Percentiles rank a stretch among this genome's conserved stretches.
These are phyloP conservation scores for Pedionomus torquatus DNA, from an alignment of 2,113 vertebrate species.

Conservation along the genomic window DNA sequence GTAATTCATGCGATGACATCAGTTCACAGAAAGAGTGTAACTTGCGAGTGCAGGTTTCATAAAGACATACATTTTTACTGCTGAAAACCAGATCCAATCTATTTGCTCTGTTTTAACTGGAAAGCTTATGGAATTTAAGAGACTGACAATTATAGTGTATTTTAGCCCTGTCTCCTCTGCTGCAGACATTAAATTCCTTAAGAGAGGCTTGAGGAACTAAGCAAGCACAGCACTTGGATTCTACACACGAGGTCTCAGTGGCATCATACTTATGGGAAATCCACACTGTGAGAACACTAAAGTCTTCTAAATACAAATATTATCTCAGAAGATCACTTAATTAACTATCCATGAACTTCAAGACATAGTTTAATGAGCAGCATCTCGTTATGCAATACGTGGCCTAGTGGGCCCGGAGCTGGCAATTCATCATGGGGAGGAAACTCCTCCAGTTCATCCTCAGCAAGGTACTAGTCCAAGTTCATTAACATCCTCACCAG, in stretches of 20 bases:
- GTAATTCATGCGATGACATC: neutral
- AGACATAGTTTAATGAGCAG: neutral
- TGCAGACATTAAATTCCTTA: neutral
- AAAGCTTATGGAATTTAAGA: neutral
- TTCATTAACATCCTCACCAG: neutral
- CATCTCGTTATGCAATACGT: neutral
- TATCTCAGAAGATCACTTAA: neutral
- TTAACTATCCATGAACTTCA: neutral
- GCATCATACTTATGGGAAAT: neutral
- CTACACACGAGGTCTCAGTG: neutral
- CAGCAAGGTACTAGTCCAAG: neutral
- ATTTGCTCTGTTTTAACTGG: neutral
- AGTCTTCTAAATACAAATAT: neutral
- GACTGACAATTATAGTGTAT: neutral
- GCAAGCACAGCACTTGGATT: neutral
- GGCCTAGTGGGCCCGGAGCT: neutral
- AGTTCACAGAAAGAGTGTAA: neutral
- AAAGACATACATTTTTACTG: neutral
- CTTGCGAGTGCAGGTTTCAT: neutral
- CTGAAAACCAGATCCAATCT: neutral
- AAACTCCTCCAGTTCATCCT: neutral
- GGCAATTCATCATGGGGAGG: neutral
- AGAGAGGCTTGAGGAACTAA: neutral
- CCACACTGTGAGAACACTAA: accelerated
- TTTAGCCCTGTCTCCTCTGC: neutral